Evolutionary conservation across 2,888 invertebrate species (phyloP).

Genomic region (Chaitophorus viminalis): DNA sequence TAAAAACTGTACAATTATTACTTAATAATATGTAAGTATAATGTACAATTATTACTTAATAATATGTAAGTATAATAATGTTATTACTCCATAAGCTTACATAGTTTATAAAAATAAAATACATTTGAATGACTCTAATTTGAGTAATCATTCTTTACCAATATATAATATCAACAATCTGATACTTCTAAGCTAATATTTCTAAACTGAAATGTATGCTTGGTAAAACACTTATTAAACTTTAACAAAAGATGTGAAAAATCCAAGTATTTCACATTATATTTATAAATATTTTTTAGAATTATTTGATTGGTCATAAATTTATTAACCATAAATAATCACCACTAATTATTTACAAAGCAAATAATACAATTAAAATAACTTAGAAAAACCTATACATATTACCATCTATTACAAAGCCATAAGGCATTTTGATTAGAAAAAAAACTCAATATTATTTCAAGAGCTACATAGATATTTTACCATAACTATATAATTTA

Average conservation of each 20-base stretch:
- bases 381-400: background rate
- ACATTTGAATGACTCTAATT: background rate
- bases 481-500: background rate
- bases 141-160: background rate
- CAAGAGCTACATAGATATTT: conserved; percentile 6
- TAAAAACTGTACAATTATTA: background rate
- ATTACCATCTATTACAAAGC: no score
- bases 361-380: background rate
- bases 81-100: no score
- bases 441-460: conserved; percentile 21
- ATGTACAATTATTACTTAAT: no score
- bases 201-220: background rate
- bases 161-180: background rate
- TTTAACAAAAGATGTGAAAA: background rate
- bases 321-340: background rate
- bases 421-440: background rate
- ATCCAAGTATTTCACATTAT: background rate
- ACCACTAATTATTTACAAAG: background rate
- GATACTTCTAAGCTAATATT: background rate
- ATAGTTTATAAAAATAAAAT: background rate
- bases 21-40: background rate
- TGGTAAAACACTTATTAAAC: background rate
- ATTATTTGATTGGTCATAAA: background rate
- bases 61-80: no score
- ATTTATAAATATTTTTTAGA: background rate